Conservation (phyloP, 2,888 invertebrate species). For the Seladonia tumulorum region DNA sequence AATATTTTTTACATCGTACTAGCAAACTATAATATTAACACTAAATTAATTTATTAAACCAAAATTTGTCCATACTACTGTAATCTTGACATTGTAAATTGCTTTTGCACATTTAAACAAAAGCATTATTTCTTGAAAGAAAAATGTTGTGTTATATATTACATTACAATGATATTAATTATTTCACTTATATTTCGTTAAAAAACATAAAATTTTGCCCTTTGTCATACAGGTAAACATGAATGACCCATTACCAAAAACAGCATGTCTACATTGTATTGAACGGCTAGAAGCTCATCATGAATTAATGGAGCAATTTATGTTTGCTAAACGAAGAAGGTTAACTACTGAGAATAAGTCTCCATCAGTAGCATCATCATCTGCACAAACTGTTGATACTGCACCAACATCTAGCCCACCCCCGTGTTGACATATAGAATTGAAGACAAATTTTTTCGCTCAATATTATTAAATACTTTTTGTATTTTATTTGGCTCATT, state of each 20-base stretch:
- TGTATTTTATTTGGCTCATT: slow-evolving; percentile 57
- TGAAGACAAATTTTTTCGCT: slow-evolving; percentile 51
- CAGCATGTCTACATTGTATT: slow-evolving; percentile 86
- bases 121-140: background rate
- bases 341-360: slow-evolving; percentile 77
- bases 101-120: background rate
- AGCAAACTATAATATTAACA: slow-evolving; percentile 1
- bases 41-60: background rate
- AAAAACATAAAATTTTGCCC: slow-evolving; percentile 23
- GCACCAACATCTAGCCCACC: slow-evolving; percentile 77
- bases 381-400: slow-evolving; percentile 74
- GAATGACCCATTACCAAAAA: slow-evolving; percentile 85
- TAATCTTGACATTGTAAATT: background rate
- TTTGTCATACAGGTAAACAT: slow-evolving; percentile 81
- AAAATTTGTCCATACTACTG: background rate
- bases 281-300: slow-evolving; percentile 86
- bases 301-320: slow-evolving; percentile 85
- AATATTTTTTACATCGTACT: background rate
- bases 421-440: slow-evolving; percentile 79
- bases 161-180: background rate
- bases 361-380: slow-evolving; percentile 74
- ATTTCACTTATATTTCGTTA: slow-evolving; percentile 5
- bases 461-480: slow-evolving; percentile 54
- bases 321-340: slow-evolving; percentile 81
- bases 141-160: background rate